Evolutionary conservation across 1,140 invertebrate species (phyloP), one percentile per base, ranked within the genome.

Genomic region (Heliconius melpomene): DNA sequence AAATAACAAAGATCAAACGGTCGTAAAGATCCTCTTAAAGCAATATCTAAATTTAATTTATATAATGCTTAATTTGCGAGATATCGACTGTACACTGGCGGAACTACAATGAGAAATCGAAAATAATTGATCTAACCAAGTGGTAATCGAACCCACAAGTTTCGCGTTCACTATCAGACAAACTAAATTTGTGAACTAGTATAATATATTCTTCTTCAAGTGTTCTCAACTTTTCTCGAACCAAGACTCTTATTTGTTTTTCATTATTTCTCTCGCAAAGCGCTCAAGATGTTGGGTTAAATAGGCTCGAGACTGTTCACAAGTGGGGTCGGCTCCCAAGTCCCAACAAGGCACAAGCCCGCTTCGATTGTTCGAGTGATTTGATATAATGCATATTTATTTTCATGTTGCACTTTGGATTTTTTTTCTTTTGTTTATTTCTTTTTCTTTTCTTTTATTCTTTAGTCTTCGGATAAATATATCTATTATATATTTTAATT

Each of bases 291-390:
- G 9, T 72, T 72, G 20, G 36, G 71, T 38, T 72, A 72, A 72
- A 72, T 72, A 72, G 71, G 36, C 32, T 72, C 71, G 36, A 72
- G 32, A 20, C 71, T 72, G 29, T 72, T 40, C 71, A 72, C 20
- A 72, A 72, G 71, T 38, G 71, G 36, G 71, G 71, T 40, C 71
- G 71, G 36, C 71, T 66, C 54, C 54, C 54, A 23, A 57, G 54
- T 57, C 60, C 60, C 71, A 72, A 72, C 71, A 72, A 72, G 71
- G 54, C 23, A 26, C 60, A 72, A 40, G 71, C 36, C 18, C 71
- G 36, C 20, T 26, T 72, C 71, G 71, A 72, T 72, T 72, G 71
- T 11, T 38, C 32, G 23, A 72, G 29, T 40, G 71, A 66, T 66
- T 66, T 66, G 1, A 29, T n/a, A 72, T 72, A 38, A 72, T 72